phyloP scores from a whole-genome alignment of 2,888 invertebrate genomes.

The Antheraea assamensis region DNA sequence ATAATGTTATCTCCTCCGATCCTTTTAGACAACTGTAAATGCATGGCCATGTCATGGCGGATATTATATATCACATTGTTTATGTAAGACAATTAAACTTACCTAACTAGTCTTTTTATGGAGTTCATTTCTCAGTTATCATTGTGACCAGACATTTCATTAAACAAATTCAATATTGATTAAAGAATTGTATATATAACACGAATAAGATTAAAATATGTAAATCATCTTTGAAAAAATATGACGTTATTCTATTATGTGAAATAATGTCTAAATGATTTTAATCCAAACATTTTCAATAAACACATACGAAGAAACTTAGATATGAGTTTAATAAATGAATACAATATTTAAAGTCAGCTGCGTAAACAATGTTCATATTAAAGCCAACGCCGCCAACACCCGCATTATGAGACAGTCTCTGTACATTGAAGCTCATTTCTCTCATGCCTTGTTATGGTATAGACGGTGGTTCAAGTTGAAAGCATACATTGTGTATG shows the following conservation, averaged over 20 bases:
- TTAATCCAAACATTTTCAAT: background rate
- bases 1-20: too few relatives aligned
- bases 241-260: background rate
- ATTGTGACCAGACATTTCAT: too few relatives aligned
- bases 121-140: too few relatives aligned
- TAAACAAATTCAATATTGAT: too few relatives aligned
- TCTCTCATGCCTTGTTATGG: conserved; percentile 43
- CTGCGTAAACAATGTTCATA: conserved; percentile 36
- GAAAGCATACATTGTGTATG: background rate
- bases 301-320: background rate
- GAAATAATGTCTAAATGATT: background rate
- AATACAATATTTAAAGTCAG: conserved; percentile 25
- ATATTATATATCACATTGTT: too few relatives aligned
- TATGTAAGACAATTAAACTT: too few relatives aligned
- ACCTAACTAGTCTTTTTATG: too few relatives aligned
- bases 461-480: background rate
- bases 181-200: too few relatives aligned
- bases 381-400: conserved; percentile 40
- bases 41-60: too few relatives aligned
- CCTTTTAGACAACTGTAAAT: too few relatives aligned
- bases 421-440: conserved; percentile 43
- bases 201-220: too few relatives aligned
- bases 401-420: conserved; percentile 36
- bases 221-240: background rate
- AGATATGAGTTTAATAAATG: conserved; percentile 26